These are phyloP conservation scores for Limnephilus rhombicus DNA, from an alignment of 2,888 invertebrate species.

Conservation along the genomic window DNA sequence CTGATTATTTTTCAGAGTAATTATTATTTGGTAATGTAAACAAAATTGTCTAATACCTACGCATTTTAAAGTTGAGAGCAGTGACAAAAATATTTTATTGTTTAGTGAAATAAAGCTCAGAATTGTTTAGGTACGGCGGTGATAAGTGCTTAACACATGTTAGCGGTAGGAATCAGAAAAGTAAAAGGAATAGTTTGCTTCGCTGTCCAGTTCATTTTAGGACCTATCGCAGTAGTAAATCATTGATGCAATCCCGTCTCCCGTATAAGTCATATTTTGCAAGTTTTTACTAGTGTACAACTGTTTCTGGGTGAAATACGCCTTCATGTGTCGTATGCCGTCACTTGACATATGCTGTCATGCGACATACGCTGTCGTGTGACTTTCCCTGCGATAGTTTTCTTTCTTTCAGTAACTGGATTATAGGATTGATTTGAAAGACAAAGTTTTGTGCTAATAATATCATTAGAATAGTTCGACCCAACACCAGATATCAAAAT, in stretches of 20 bases:
- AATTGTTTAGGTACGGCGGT: background rate
- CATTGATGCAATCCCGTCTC: background rate
- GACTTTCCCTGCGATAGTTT: background rate
- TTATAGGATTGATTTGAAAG: background rate
- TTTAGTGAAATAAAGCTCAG: background rate
- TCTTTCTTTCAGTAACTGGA: background rate
- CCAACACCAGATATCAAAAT: background rate
- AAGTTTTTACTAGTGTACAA: background rate
- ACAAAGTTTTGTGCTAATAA: background rate
- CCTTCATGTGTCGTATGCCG: no score
- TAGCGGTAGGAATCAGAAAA: background rate
- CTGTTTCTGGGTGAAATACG: background rate
- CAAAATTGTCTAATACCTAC: background rate
- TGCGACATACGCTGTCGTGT: no score
- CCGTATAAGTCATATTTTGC: background rate
- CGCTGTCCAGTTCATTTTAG: background rate
- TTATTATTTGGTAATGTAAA: background rate
- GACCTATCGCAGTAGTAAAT: background rate
- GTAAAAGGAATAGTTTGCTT: background rate
- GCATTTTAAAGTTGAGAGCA: background rate
- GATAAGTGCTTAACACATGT: background rate
- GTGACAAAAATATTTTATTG: background rate
- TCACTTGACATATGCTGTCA: no score
- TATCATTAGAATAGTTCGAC: background rate
- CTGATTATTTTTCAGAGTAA: constrained; percentile 23